A percentile compares a stretch with the other conserved stretches of the same genome.
These are phyloP conservation scores for Strix aluco DNA, from an alignment of 2,113 vertebrate genomes.

Conservation along the genomic window DNA sequence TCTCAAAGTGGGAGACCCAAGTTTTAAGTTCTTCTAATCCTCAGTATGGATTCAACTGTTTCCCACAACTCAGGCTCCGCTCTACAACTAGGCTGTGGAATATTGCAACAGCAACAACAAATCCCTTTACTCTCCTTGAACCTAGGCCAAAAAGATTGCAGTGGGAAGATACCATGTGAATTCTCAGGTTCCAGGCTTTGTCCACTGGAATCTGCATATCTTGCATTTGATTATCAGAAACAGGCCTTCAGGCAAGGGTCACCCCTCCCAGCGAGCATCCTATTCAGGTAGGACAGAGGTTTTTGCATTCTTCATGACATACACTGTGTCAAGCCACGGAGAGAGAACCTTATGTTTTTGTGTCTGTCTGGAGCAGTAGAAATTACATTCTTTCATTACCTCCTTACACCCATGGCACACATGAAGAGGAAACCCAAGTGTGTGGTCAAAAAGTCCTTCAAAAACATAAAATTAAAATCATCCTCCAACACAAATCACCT, in stretches of 20 bases:
- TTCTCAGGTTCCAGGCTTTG: background rate
- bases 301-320: background rate
- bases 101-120: background rate
- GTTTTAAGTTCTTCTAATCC: background rate
- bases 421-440: background rate
- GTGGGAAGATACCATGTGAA: background rate
- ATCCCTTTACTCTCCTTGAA: background rate
- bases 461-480: background rate
- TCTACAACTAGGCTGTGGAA: background rate
- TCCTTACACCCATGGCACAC: background rate
- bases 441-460: background rate
- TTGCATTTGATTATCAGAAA: background rate
- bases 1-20: background rate
- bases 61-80: background rate
- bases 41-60: background rate
- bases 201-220: background rate
- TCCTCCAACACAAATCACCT: background rate
- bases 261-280: background rate
- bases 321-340: background rate
- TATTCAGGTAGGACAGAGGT: background rate
- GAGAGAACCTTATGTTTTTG: background rate
- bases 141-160: background rate
- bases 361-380: background rate
- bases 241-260: background rate
- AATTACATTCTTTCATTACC: background rate